Evolutionary conservation across 2,113 vertebrate genomes (phyloP).

Genomic region (Candoia aspera): DNA sequence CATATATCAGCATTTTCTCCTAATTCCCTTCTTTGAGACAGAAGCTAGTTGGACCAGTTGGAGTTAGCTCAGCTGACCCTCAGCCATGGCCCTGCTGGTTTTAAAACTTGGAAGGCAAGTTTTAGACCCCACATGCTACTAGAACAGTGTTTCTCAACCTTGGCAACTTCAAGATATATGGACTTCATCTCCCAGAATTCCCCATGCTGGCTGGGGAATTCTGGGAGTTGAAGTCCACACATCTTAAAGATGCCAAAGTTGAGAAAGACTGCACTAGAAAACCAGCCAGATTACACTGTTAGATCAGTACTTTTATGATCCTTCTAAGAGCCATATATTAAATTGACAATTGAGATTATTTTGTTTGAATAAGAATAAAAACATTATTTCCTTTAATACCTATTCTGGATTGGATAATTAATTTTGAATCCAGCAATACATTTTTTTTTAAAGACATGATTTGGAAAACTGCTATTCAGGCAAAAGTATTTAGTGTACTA

Average conservation of each 20-base stretch:
- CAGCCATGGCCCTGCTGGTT: background rate
- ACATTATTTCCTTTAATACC: background rate
- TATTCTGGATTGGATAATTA: constrained; percentile 1
- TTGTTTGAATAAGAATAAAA: background rate
- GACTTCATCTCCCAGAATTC: too few species aligned
- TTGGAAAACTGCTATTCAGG: background rate
- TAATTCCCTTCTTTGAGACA: background rate
- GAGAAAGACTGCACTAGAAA: background rate
- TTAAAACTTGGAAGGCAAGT: background rate
- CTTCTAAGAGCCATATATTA: background rate
- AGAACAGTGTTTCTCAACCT: too few species aligned
- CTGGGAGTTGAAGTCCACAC: too few species aligned
- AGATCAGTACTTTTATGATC: background rate
- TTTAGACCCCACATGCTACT: background rate
- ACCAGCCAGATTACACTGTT: background rate
- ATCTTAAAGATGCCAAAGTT: too few species aligned
- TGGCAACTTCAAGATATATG: too few species aligned
- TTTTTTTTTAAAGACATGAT: background rate
- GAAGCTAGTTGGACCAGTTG: background rate
- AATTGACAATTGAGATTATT: background rate
- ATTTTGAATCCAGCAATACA: background rate
- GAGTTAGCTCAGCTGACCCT: background rate
- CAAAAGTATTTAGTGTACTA: background rate
- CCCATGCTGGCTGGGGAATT: too few species aligned
- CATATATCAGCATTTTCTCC: background rate